These are phyloP conservation scores for Candoia aspera DNA, from an alignment of 2,113 vertebrate genomes.

Conservation along the genomic window DNA sequence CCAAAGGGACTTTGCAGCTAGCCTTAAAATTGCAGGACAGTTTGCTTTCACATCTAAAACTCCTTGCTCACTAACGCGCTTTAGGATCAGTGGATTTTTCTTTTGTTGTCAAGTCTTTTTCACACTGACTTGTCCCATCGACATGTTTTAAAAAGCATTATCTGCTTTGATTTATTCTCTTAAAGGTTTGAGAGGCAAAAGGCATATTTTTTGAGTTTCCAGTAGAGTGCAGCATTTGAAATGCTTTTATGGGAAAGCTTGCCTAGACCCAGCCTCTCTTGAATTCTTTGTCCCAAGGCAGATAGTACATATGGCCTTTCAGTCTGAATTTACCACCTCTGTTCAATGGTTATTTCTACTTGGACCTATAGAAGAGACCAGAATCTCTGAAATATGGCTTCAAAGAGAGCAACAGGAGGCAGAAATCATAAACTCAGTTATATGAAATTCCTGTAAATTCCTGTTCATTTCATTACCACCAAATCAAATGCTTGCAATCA, in stretches of 20 bases:
- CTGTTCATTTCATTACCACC: slow-evolving; percentile 12
- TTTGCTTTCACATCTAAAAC: neutral
- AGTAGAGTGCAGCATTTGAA: slow-evolving; percentile 42
- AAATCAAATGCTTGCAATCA: slow-evolving; percentile 15
- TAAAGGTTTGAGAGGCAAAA: slow-evolving; percentile 29
- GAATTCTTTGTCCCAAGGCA: slow-evolving; percentile 65
- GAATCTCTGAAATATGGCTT: slow-evolving; percentile 60
- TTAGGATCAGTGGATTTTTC: fast-evolving
- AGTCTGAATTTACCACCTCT: slow-evolving; percentile 68
- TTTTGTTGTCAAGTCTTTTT: neutral
- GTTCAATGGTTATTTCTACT: slow-evolving; percentile 66
- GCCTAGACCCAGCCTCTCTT: slow-evolving; percentile 59
- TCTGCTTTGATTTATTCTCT: slow-evolving; percentile 42
- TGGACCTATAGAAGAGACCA: slow-evolving; percentile 54
- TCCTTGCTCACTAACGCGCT: neutral
- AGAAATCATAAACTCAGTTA: slow-evolving; percentile 11
- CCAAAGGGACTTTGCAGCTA: neutral
- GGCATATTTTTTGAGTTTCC: slow-evolving; percentile 39
- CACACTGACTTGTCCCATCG: neutral
- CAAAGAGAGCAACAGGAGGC: slow-evolving; percentile 46
- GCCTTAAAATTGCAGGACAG: neutral
- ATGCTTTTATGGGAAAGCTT: slow-evolving; percentile 45
- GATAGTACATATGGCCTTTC: slow-evolving; percentile 68
- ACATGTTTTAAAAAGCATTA: slow-evolving; percentile 13
- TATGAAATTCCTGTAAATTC: neutral